phyloP scores from a whole-genome alignment of 1,140 invertebrate species.

The Aphelenchoides fujianensis region DNA sequence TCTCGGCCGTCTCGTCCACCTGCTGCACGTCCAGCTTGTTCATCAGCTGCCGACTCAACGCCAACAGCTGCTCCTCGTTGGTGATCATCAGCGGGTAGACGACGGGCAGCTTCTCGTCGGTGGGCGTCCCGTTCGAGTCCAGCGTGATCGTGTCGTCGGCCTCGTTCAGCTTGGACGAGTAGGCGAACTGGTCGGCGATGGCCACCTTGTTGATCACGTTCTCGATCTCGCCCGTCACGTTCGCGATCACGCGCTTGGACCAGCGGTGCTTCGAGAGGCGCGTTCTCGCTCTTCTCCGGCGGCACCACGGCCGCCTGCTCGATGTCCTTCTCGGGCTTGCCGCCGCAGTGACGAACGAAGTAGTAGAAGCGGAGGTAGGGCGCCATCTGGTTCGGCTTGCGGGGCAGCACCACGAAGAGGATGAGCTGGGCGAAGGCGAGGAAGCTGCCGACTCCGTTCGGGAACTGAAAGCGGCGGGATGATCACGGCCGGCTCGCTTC shows the following conservation, averaged over 20 bases:
- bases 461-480: constrained; percentile 45
- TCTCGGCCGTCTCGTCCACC: neutral
- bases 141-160: constrained; percentile 28
- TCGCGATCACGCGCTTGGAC: constrained; percentile 45
- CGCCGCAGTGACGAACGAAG: constrained; percentile 36
- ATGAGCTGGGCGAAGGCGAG: constrained; percentile 55
- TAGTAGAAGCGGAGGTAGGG: constrained; percentile 45
- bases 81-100: constrained; percentile 25
- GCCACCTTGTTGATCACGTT: constrained; percentile 54
- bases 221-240: constrained; percentile 43
- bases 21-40: constrained; percentile 18
- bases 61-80: constrained; percentile 31
- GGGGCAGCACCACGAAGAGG: constrained; percentile 56
- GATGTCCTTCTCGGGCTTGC: constrained; percentile 27
- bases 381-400: constrained; percentile 56
- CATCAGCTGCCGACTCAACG: constrained; percentile 24
- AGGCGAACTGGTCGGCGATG: constrained; percentile 43
- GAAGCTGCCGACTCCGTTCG: constrained; percentile 58
- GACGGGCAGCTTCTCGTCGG: constrained; percentile 8
- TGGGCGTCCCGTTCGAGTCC: constrained; percentile 23
- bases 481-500: constrained; percentile 13
- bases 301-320: constrained; percentile 47
- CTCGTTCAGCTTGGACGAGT: constrained; percentile 33
- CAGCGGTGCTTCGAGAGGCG: constrained; percentile 46
- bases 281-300: constrained; percentile 41